Percentiles rank a stretch among this genome's conserved stretches.
Evolutionary conservation across 2,888 invertebrate genomes (phyloP).

Genomic region (Aphidius colemani): DNA sequence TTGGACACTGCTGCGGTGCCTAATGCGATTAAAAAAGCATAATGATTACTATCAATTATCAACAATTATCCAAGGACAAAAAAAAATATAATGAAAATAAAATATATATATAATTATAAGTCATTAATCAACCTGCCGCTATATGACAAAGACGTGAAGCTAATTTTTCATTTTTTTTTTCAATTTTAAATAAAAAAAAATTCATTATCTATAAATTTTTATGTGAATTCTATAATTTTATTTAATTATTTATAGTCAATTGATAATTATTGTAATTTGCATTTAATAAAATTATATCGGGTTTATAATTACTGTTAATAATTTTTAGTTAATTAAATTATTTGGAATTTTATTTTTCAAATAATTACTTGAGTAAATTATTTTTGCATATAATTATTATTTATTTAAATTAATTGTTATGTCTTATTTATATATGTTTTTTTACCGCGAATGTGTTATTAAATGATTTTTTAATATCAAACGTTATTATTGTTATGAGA

Average conservation of each 20-base stretch:
- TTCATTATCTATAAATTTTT: conserved; percentile 12
- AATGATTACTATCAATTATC: conserved; percentile 57
- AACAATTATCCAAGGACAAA: conserved; percentile 54
- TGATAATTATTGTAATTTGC: too few relatives aligned
- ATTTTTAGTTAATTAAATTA: too few relatives aligned
- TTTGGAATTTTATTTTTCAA: too few relatives aligned
- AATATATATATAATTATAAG: conserved; percentile 46
- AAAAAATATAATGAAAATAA: too few relatives aligned
- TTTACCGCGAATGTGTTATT: not conserved
- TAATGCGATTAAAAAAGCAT: conserved; percentile 56
- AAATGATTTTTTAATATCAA: conserved; percentile 12
- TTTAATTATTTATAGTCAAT: not conserved
- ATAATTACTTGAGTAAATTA: too few relatives aligned
- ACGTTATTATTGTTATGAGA: conserved; percentile 12
- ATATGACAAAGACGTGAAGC: conserved; percentile 13
- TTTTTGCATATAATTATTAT: too few relatives aligned
- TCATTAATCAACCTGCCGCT: conserved; percentile 52
- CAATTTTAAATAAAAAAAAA: conserved; percentile 12
- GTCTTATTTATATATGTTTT: too few relatives aligned
- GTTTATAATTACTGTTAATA: too few relatives aligned
- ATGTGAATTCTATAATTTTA: not conserved
- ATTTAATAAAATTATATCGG: too few relatives aligned
- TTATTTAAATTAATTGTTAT: not conserved
- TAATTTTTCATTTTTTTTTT: conserved; percentile 1
- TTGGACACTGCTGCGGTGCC: too few relatives aligned